phyloP scores from a whole-genome alignment of 2,888 invertebrate species.

The Ornithoptera alexandrae region DNA sequence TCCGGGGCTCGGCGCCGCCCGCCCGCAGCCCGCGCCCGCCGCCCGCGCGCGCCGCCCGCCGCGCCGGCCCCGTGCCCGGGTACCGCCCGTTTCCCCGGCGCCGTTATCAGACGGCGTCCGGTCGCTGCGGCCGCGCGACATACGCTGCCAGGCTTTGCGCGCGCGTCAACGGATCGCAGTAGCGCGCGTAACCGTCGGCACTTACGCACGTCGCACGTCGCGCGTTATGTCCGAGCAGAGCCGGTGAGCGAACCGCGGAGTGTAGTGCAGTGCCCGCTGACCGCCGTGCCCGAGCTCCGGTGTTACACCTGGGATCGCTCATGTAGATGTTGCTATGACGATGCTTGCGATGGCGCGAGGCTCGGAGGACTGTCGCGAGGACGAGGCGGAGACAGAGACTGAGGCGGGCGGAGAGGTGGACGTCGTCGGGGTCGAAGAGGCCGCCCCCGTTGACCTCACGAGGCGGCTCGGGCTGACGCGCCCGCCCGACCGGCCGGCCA shows the following conservation, averaged over 20 bases:
- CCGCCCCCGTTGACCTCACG: conserved; percentile 72
- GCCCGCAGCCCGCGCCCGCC: conserved; percentile 39
- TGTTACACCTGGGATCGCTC: conserved; percentile 20
- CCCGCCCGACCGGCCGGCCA: conserved; percentile 73
- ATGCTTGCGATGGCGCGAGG: conserved; percentile 78
- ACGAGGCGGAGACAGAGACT: conserved; percentile 58
- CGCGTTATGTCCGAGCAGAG: conserved; percentile 6
- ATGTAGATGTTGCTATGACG: conserved; percentile 73
- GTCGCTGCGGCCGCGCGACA: conserved; percentile 54
- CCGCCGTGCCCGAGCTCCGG: background rate
- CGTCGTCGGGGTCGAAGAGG: conserved; percentile 74
- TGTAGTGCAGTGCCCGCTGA: background rate
- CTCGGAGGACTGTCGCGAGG: conserved; percentile 65
- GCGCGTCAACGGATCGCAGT: conserved; percentile 50
- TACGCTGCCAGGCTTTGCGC: conserved; percentile 46
- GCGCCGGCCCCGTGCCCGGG: conserved; percentile 33
- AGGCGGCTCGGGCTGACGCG: conserved; percentile 80
- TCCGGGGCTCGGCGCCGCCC: conserved; percentile 45
- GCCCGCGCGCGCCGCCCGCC: conserved; percentile 45
- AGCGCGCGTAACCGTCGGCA: conserved; percentile 31
- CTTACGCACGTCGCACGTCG: conserved; percentile 5
- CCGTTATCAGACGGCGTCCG: conserved; percentile 44
- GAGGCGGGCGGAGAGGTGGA: conserved; percentile 69
- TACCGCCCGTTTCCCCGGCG: conserved; percentile 40
- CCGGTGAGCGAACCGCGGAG: background rate